A percentile compares a stretch with the other conserved stretches of the same genome.
These are phyloP conservation scores for Sebastes taczanowskii DNA, from an alignment of 2,797 vertebrate species.

Conservation along the genomic window DNA sequence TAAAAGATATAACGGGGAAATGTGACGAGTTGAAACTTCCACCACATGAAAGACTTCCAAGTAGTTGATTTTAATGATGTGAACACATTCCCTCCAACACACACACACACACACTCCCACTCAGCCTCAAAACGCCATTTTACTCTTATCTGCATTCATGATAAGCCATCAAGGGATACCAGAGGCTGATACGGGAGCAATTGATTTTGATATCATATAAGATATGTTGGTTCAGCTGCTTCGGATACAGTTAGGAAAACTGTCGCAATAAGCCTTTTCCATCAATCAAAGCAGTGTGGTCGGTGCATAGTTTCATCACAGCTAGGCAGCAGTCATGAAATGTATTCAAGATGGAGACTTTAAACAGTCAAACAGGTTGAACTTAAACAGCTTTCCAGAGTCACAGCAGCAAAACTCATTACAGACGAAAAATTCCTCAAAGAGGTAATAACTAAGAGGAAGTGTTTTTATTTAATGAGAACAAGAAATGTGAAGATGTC, in stretches of 20 bases:
- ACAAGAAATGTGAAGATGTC: not conserved
- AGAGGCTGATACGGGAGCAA: not conserved
- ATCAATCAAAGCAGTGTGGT: not conserved
- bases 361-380: not conserved
- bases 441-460: not conserved
- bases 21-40: not conserved
- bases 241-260: not conserved
- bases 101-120: not conserved
- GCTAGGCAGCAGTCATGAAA: not conserved
- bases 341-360: not conserved
- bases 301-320: not conserved
- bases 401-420: not conserved
- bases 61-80: not conserved
- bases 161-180: not conserved
- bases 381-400: not conserved
- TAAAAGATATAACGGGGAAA: constrained; percentile 1
- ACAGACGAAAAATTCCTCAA: too few species aligned
- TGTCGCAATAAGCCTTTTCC: not conserved
- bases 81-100: not conserved
- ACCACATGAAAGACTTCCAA: not conserved
- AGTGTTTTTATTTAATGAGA: not conserved
- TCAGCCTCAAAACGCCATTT: not conserved
- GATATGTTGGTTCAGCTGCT: not conserved
- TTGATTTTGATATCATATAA: not conserved
- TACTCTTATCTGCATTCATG: not conserved